Conservation (phyloP, 2,888 invertebrate species). For the Theodoxus fluviatilis region DNA sequence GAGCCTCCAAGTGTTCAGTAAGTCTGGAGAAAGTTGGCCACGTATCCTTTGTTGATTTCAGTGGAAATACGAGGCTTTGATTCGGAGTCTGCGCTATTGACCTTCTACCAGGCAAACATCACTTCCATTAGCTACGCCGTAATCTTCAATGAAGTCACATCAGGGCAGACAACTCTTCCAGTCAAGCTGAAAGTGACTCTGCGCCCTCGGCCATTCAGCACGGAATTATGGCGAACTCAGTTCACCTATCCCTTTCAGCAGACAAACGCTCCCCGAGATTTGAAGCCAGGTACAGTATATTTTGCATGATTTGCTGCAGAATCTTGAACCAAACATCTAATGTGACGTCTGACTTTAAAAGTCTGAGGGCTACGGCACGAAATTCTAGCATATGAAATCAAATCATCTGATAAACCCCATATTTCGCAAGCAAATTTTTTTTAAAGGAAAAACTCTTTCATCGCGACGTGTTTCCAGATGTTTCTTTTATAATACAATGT, state of each 20-base stretch:
- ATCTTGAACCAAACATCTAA: too few relatives aligned
- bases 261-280: constrained; percentile 33
- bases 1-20: too few relatives aligned
- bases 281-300: background rate
- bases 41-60: constrained; percentile 1
- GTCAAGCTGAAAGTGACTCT: constrained; percentile 33
- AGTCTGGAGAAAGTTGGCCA: too few relatives aligned
- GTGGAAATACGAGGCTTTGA: constrained; percentile 18
- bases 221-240: constrained; percentile 36
- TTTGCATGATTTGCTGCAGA: background rate
- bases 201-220: constrained; percentile 21
- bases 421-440: too few relatives aligned
- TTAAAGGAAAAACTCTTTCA: too few relatives aligned
- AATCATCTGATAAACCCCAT: too few relatives aligned
- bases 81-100: constrained; percentile 16
- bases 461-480: background rate
- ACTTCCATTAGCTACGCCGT: constrained; percentile 18
- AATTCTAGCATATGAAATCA: too few relatives aligned
- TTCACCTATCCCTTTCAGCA: constrained; percentile 36
- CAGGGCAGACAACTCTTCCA: constrained; percentile 22
- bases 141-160: constrained; percentile 15
- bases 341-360: too few relatives aligned
- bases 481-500: too few relatives aligned
- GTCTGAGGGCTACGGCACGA: too few relatives aligned
- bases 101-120: constrained; percentile 24